Evolutionary conservation across 2,113 vertebrate species (phyloP).

Genomic region (Phylloscopus trochiloides): DNA sequence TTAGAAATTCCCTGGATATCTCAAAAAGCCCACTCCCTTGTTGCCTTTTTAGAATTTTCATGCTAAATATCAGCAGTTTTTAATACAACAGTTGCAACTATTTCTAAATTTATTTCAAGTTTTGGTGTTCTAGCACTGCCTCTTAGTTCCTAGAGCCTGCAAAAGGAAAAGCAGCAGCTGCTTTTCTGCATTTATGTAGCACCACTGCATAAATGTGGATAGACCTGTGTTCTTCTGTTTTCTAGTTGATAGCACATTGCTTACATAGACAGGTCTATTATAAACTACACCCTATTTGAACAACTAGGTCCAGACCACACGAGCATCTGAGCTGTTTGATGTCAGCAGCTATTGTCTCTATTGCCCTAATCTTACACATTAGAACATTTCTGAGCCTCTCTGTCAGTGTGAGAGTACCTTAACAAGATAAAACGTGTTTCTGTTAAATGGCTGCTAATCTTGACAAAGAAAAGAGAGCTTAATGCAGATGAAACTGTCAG

Average conservation of each 20-base stretch:
- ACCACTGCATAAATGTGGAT: background rate
- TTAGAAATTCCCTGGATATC: background rate
- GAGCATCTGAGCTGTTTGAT: background rate
- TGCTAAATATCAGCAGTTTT: background rate
- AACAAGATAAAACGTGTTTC: background rate
- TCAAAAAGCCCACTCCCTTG: background rate
- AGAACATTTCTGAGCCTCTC: background rate
- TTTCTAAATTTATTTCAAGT: background rate
- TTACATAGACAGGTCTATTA: background rate
- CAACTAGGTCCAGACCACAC: background rate
- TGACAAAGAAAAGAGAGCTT: background rate
- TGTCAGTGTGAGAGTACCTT: background rate
- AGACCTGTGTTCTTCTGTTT: background rate
- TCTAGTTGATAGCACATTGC: background rate
- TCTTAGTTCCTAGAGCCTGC: background rate
- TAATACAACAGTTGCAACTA: background rate
- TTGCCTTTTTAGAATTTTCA: background rate
- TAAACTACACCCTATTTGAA: background rate
- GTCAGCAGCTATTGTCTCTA: background rate
- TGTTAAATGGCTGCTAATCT: background rate
- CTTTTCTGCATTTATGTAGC: background rate
- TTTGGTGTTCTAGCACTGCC: background rate
- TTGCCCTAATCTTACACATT: background rate
- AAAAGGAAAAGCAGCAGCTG: background rate
- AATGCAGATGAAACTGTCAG: background rate